Evolutionary conservation across 2,888 invertebrate species (phyloP), one percentile per base, ranked within the genome.

Genomic region (Pecten maximus): DNA sequence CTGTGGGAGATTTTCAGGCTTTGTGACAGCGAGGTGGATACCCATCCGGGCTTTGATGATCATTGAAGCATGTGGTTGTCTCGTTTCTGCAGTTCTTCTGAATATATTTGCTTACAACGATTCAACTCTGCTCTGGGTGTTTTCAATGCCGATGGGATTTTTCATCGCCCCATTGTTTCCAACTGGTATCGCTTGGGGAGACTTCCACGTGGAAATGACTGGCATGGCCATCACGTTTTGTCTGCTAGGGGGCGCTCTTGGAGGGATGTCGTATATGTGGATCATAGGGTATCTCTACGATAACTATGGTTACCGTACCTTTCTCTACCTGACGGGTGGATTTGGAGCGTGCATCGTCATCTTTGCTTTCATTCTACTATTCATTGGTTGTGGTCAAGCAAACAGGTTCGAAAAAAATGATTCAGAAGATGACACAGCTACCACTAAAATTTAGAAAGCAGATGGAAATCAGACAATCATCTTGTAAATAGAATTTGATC

Each of bases 111-210:
- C 92, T 0, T 87, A 92, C 8, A 90, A 93, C 40, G 93, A 91
- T 86, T 44, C 90, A 0, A 54, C 91, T 0, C 92, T 93, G 23
- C 87, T 95, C 16, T 95, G 95, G 95, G 88, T 94, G 15, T 91
- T 95, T 23, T 91, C 93, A 1, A 91, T 90, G 86, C 90, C 93
- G 0, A 88, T 94, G 35, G 95, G 93, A 10, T 90, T 94, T 40
- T 94, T 94, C 89, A 92, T 94, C 19, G 94, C 94, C 0, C 94
- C 93, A 0, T 91, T 93, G 19, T 94, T 95, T 87, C 95, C 95
- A 0, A 92, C 93, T 15, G 94, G 94, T 19, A 93, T 95, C 12
- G 94, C 94, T 0, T 95, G 95, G 95, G 93, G 92, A 0, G 94
- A 95, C 87, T 93, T 88, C 54, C 93, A 95, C 87, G 89, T 95